Evolutionary conservation across 2,888 invertebrate genomes (phyloP), one percentile per base, ranked within the genome.

Genomic region (Apodemia duryi): DNA sequence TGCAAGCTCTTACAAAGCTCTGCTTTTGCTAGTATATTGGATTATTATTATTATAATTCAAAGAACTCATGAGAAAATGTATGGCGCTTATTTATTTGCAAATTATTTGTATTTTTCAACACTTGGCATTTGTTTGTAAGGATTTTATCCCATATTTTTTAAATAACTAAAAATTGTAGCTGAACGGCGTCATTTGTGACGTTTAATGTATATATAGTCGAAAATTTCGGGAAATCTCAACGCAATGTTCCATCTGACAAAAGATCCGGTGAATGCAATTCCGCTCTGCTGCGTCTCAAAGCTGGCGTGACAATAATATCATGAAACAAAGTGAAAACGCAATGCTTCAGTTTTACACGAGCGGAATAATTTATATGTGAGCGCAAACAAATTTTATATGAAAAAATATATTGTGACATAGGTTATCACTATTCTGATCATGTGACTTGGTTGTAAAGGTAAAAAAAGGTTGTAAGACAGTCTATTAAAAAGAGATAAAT

Each of bases 251-350:
- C 46, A 46, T 49, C 62, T 66, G n/a, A 65, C 66, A 66, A 64
- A 68, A 68, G 65, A 63, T 65, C 63, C 65, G 52, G 60, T 57
- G 57, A 57, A 57, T 66, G 69, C 66, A 70, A 49, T 70, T 68
- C 66, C 70, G 66, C 65, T 62, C 66, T 46, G 54, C 62, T 68
- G 69, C 65, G 66, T 63, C 63, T 51, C 66, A 67, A 68, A 71
- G 71, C 68, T 67, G 69, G 35, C 64, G 66, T 66, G 66, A 65
- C 66, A 68, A 65, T 67, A 66, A 68, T 65, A 64, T 68, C 66
- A 67, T 61, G 63, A 66, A 63, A 65, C 60, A 51, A 63, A 46
- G 64, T 46, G 57, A 46, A 51, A 49, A 49, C 49, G 49, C 49
- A 49, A 46, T 62, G 51, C 63, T 35, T 63, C 63, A 57, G 21